These are phyloP conservation scores for Larimichthys crocea DNA, from an alignment of 2,113 vertebrate genomes.

Conservation along the genomic window DNA sequence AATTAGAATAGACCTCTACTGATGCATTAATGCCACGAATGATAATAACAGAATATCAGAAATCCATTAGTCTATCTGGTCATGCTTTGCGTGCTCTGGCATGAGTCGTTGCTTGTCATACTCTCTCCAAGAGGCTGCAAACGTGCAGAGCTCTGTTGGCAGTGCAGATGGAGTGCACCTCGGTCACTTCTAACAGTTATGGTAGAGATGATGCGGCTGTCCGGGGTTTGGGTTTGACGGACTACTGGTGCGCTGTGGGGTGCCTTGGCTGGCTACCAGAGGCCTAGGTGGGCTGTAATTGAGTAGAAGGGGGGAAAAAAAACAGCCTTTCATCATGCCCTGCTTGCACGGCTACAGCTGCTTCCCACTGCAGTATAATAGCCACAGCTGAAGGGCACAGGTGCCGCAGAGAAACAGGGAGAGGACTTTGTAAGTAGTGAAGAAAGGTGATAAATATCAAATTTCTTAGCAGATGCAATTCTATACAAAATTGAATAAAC, in stretches of 20 bases:
- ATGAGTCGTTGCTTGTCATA: slow-evolving; percentile 45
- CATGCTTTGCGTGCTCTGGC: slow-evolving; percentile 45
- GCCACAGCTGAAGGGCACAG: slow-evolving; percentile 74
- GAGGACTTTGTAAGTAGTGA: slow-evolving; percentile 24
- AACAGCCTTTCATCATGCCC: slow-evolving; percentile 65
- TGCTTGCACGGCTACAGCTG: slow-evolving; percentile 61
- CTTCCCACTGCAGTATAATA: slow-evolving; percentile 69
- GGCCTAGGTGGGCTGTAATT: slow-evolving; percentile 77
- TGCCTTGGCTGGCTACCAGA: slow-evolving; percentile 66
- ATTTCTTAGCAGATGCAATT: slow-evolving; percentile 28
- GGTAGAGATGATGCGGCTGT: slow-evolving; percentile 21
- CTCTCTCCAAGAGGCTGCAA: slow-evolving; percentile 33
- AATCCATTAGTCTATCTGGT: slow-evolving; percentile 67
- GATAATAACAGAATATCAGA: slow-evolving; percentile 70
- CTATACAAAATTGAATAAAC: slow-evolving; percentile 17
- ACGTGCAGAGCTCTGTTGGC: slow-evolving; percentile 24
- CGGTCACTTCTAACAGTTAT: slow-evolving; percentile 49
- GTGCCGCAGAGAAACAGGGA: slow-evolving; percentile 58
- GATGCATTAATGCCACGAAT: slow-evolving; percentile 55
- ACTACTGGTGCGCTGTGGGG: slow-evolving; percentile 49
- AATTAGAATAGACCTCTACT: slow-evolving; percentile 55
- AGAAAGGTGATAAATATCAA: slow-evolving; percentile 22
- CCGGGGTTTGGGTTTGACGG: slow-evolving; percentile 23
- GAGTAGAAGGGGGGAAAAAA: slow-evolving; percentile 56
- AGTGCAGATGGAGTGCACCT: slow-evolving; percentile 51